Base-by-base conservation (phyloP, 1,140 invertebrate genomes). In the Zaprionus davidi region DNA sequence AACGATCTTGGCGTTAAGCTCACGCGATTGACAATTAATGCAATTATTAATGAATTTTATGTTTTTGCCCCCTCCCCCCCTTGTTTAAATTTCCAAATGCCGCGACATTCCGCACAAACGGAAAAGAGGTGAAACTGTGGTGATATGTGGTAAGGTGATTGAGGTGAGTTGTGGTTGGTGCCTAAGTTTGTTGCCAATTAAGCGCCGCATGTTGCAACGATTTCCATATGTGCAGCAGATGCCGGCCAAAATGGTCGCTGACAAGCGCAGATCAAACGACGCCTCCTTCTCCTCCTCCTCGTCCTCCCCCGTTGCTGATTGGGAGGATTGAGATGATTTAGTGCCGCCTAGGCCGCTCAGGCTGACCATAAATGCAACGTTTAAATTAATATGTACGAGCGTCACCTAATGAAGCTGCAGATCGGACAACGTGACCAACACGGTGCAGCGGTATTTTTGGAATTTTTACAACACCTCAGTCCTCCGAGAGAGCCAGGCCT, bases 301-400 rank as follows among this genome's bases (percentile, higher is more conserved):
- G 26, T 28, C n/a, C n/a, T 17, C 60, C 78, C 57, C 28, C 44
- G 41, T 59, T 65, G 51, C 26, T n/a, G 31, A 56, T 28, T 55
- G 46, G 59, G 58, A 65, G 59, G 58, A 65, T 72, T 71, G 79
- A 87, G 85, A 90, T 90, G 85, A 90, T 90, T 90, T 90, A 90
- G 79, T 90, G 85, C 55, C 86, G 56, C 62, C 57, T 71, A 55
- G 44, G 31, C 60, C 41, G 38, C 28, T 34, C 31, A 11, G 34
- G 41, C 51, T 75, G 60, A 44, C 82, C 78, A 81, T 88, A 77
- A 76, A 87, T 66, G 83, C 76, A 55, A 71, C 60, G 78, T 80
- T 90, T 90, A 82, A 90, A 90, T 90, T 90, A 90, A 90, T 90
- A 90, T 90, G 85, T 90, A 88, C 85, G 70, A 76, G 82, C 76